Conservation (phyloP, 2,797 vertebrate genomes). For the Leptodactylus fallax region DNA sequence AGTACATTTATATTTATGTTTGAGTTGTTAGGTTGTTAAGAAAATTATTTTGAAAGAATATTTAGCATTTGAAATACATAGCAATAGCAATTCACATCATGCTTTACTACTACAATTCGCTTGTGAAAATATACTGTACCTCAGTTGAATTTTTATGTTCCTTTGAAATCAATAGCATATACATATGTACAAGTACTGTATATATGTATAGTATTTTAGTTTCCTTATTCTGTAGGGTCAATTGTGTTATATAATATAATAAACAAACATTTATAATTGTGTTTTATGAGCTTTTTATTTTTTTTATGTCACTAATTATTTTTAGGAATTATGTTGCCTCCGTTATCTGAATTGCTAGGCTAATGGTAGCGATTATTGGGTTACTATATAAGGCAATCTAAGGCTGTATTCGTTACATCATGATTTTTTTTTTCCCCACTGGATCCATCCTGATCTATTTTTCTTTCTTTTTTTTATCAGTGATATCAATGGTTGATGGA, state of each 20-base stretch:
- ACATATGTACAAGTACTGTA: background rate
- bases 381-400: too few relatives aligned
- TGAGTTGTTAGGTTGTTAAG: background rate
- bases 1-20: background rate
- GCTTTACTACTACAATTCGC: background rate
- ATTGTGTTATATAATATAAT: background rate
- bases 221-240: background rate
- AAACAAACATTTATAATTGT: background rate
- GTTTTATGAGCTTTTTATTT: background rate
- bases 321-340: too few relatives aligned
- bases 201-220: background rate
- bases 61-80: background rate
- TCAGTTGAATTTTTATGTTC: background rate
- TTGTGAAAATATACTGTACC: background rate
- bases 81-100: background rate
- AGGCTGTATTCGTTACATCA: too few relatives aligned
- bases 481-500: too few relatives aligned
- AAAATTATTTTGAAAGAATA: background rate
- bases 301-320: too few relatives aligned
- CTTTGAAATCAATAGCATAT: too few relatives aligned
- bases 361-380: too few relatives aligned
- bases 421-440: too few relatives aligned
- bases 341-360: too few relatives aligned
- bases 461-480: too few relatives aligned
- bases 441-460: too few relatives aligned